Conservation (phyloP, 2,888 invertebrate species). For the Patella depressa region DNA sequence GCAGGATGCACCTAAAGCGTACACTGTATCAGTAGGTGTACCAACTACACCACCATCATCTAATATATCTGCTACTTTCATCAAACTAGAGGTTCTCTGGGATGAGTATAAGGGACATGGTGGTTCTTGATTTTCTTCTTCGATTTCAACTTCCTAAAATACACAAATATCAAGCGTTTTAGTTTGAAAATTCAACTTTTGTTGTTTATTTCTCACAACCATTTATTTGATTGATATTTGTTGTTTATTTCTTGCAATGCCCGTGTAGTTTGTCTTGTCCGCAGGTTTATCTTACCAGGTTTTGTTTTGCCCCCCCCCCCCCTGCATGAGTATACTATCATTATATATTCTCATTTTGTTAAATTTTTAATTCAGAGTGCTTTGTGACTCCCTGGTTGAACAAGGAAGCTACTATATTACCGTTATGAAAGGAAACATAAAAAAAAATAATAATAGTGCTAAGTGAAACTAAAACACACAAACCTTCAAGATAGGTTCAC, state of each 20-base stretch:
- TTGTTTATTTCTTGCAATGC: no score
- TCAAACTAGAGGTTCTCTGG: slow-evolving; percentile 42
- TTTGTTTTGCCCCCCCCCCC: no score
- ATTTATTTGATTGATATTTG: no score
- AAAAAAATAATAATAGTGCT: no score
- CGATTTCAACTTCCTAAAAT: slow-evolving; percentile 31
- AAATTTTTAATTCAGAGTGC: no score
- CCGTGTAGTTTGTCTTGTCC: no score
- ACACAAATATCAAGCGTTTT: not conserved
- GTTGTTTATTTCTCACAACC: not conserved
- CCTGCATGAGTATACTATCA: no score
- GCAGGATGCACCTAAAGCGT: slow-evolving; percentile 52
- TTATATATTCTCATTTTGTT: no score
- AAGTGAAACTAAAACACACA: not conserved
- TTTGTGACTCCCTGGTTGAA: no score
- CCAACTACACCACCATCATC: slow-evolving; percentile 48
- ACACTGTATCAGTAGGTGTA: slow-evolving; percentile 55
- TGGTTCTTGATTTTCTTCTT: slow-evolving; percentile 26
- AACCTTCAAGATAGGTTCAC: slow-evolving; percentile 45
- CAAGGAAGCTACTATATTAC: no score
- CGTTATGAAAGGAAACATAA: no score
- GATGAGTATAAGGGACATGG: slow-evolving; percentile 46
- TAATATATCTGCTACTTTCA: slow-evolving; percentile 41
- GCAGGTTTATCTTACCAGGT: no score
- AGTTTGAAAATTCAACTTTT: not conserved